These are phyloP conservation scores for Trypoxylon attenuatum DNA, from an alignment of 2,888 invertebrate species.

Conservation along the genomic window DNA sequence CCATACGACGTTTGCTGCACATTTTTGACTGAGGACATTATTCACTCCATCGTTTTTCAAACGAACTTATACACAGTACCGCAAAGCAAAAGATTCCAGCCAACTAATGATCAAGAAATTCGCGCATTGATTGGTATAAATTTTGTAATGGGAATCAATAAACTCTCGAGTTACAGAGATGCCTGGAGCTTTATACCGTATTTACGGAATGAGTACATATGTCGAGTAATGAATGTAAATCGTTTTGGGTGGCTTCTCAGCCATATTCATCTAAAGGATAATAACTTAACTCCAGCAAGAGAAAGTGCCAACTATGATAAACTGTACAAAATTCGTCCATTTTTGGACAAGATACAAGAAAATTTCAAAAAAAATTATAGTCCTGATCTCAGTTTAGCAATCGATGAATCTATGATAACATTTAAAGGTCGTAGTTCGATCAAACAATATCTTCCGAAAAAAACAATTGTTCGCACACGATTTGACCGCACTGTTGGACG, in stretches of 20 bases:
- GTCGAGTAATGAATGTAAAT: slow-evolving; percentile 20
- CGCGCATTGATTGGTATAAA: slow-evolving; percentile 17
- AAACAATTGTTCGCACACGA: too few species aligned
- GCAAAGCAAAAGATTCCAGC: slow-evolving; percentile 11
- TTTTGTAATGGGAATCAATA: slow-evolving; percentile 26
- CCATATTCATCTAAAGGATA: slow-evolving; percentile 49
- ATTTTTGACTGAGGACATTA: slow-evolving; percentile 12
- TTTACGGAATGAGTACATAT: too few species aligned
- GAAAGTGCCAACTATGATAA: slow-evolving; percentile 44
- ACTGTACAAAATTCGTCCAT: slow-evolving; percentile 52
- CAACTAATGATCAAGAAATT: slow-evolving; percentile 14
- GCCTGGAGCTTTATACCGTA: too few species aligned
- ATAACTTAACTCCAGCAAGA: slow-evolving; percentile 36
- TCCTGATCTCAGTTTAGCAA: slow-evolving; percentile 29
- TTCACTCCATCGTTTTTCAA: slow-evolving; percentile 14
- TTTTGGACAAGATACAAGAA: slow-evolving; percentile 39
- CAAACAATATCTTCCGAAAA: slow-evolving; percentile 52
- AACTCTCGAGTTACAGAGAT: slow-evolving; percentile 30
- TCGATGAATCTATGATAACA: slow-evolving; percentile 54
- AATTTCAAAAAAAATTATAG: slow-evolving; percentile 32
- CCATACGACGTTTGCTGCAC: slow-evolving; percentile 19
- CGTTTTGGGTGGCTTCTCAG: slow-evolving; percentile 23
- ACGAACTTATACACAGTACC: slow-evolving; percentile 15
- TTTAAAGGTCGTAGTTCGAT: slow-evolving; percentile 49
- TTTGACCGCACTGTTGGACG: too few species aligned